These are phyloP conservation scores for Rhinatrema bivittatum DNA, from an alignment of 2,797 vertebrate species.

Conservation along the genomic window DNA sequence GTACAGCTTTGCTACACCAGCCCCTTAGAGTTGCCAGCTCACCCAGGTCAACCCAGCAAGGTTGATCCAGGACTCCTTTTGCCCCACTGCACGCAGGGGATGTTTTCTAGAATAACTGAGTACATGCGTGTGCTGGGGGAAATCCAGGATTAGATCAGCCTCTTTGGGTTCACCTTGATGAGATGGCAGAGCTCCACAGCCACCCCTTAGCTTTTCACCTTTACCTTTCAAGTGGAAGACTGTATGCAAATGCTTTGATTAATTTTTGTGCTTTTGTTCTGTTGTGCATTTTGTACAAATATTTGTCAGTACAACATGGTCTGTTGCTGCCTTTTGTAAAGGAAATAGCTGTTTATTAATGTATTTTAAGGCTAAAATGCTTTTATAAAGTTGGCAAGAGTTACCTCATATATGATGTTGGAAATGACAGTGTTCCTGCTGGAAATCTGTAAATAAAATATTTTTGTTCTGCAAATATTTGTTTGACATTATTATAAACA, in stretches of 20 bases:
- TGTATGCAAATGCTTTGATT: constrained; percentile 9
- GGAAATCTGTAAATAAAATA: constrained; percentile 18
- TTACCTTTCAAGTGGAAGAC: constrained; percentile 24
- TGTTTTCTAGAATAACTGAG: no score
- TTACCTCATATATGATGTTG: constrained; percentile 33
- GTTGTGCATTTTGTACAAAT: constrained; percentile 8
- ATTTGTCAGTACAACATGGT: constrained; percentile 18
- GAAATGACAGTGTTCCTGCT: not conserved
- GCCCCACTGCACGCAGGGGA: no score
- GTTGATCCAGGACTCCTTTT: no score
- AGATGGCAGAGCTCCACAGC: constrained; percentile 9
- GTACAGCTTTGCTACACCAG: no score
- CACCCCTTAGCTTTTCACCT: no score
- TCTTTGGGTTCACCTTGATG: no score
- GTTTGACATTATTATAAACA: no score
- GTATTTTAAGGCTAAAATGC: constrained; percentile 21
- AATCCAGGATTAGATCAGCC: no score
- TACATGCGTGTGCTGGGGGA: no score
- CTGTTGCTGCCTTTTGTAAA: constrained; percentile 46
- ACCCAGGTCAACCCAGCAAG: no score
- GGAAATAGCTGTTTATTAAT: constrained; percentile 22
- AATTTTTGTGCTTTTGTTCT: constrained; percentile 9
- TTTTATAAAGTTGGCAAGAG: constrained; percentile 34
- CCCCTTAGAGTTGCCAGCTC: no score
- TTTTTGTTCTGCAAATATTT: not conserved